phyloP scores from a whole-genome alignment of 2,113 vertebrate genomes.

The Psittacus erithacus region DNA sequence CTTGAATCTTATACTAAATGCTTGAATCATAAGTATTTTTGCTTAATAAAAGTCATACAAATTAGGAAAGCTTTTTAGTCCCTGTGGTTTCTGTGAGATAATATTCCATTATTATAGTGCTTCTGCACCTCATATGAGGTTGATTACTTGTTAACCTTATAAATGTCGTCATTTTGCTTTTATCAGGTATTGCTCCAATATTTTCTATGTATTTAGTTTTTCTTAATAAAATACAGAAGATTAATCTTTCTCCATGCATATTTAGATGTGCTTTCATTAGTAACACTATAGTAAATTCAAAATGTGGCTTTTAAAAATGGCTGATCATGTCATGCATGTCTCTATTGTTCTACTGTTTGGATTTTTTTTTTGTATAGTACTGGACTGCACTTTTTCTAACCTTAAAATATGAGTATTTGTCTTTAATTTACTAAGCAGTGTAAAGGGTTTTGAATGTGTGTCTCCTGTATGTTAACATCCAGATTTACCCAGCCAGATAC shows the following conservation, averaged over 20 bases:
- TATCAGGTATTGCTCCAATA: not conserved
- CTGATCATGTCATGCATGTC: not conserved
- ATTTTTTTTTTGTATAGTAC: not conserved
- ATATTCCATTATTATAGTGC: not conserved
- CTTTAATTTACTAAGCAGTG: not conserved
- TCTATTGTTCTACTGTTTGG: not conserved
- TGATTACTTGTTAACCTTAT: not conserved
- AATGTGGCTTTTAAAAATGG: not conserved
- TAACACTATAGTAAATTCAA: not conserved
- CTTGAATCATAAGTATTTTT: not conserved
- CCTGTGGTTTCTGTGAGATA: not conserved
- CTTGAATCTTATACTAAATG: not conserved
- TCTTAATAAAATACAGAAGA: not conserved
- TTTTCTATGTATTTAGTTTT: not conserved
- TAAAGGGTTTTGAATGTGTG: accelerated
- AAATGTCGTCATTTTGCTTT: not conserved
- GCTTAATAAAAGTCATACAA: not conserved
- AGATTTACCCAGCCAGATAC: not conserved
- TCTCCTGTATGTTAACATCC: not conserved
- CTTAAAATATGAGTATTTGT: not conserved
- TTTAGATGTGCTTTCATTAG: not conserved
- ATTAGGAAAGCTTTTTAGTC: not conserved
- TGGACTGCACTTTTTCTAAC: not conserved
- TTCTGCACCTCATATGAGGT: not conserved
- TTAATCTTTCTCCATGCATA: not conserved